Evolutionary conservation across 2,888 invertebrate genomes (phyloP).

Genomic region (Branchellion lobata): DNA sequence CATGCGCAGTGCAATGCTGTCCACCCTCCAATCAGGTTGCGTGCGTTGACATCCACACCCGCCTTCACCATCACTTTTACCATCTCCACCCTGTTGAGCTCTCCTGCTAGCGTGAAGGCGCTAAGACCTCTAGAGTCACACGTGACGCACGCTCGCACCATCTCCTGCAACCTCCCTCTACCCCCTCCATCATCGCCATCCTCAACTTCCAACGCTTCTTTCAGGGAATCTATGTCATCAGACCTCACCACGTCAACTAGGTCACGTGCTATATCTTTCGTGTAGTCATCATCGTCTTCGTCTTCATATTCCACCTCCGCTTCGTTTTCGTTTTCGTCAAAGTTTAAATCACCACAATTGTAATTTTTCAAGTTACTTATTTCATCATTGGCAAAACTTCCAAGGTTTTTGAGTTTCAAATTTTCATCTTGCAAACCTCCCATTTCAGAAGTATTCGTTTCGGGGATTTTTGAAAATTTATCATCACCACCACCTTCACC

Average conservation of each 20-base stretch:
- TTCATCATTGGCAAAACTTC: too few species aligned
- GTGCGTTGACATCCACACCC: slow-evolving; percentile 43
- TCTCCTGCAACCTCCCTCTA: background rate
- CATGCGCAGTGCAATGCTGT: slow-evolving; percentile 52
- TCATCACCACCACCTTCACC: background rate
- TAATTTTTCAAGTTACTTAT: too few species aligned
- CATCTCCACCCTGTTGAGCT: slow-evolving; percentile 47
- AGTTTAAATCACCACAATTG: background rate
- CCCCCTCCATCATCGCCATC: background rate
- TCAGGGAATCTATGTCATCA: slow-evolving; percentile 45
- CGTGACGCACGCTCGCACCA: slow-evolving; percentile 35
- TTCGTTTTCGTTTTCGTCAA: slow-evolving; percentile 25
- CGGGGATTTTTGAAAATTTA: background rate
- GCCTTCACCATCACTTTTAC: slow-evolving; percentile 42
- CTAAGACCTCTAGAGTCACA: slow-evolving; percentile 48
- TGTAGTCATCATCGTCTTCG: background rate
- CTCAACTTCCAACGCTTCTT: slow-evolving; percentile 41
- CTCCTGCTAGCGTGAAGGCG: slow-evolving; percentile 50
- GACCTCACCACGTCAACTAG: slow-evolving; percentile 44
- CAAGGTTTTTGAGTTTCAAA: too few species aligned
- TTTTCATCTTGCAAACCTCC: too few species aligned
- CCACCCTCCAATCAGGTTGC: slow-evolving; percentile 49
- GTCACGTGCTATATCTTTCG: slow-evolving; percentile 27
- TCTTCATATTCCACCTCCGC: slow-evolving; percentile 28
- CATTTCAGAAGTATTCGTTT: background rate